A percentile compares a stretch with the other conserved stretches of the same genome.
phyloP scores from a whole-genome alignment of 1,140 invertebrate genomes.

The Lepidostoma basale region DNA sequence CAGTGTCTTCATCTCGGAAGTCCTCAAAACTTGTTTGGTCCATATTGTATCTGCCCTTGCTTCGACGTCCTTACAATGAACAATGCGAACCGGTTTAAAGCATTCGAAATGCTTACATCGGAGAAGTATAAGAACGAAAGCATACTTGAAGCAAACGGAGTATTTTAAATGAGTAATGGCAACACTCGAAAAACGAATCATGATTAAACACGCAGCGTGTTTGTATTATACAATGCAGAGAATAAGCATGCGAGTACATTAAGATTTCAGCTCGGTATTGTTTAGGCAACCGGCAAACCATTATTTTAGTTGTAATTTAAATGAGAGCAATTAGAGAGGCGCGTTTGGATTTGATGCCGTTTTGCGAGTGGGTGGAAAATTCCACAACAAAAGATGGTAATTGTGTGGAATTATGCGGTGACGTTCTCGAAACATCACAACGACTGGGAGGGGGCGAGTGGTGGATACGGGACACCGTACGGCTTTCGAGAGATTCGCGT shows the following conservation, averaged over 20 bases:
- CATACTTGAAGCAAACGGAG: too few species aligned
- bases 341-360: background rate
- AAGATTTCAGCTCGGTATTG: background rate
- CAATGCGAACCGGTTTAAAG: too few species aligned
- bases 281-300: background rate
- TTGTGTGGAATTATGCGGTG: background rate
- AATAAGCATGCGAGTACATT: background rate
- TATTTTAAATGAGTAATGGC: too few species aligned
- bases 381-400: background rate
- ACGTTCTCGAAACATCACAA: background rate
- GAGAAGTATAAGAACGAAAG: too few species aligned
- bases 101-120: too few species aligned
- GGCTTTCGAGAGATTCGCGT: background rate
- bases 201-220: too few species aligned
- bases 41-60: too few species aligned
- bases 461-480: background rate
- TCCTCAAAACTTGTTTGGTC: too few species aligned
- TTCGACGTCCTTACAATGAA: too few species aligned
- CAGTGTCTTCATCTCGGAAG: too few species aligned
- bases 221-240: too few species aligned
- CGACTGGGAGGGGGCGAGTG: background rate
- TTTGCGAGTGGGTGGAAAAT: background rate
- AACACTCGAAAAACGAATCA: too few species aligned
- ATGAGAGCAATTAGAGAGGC: background rate
- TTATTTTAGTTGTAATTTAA: background rate